These are phyloP conservation scores for Scophthalmus maximus DNA, from an alignment of 2,113 vertebrate species.

Conservation along the genomic window DNA sequence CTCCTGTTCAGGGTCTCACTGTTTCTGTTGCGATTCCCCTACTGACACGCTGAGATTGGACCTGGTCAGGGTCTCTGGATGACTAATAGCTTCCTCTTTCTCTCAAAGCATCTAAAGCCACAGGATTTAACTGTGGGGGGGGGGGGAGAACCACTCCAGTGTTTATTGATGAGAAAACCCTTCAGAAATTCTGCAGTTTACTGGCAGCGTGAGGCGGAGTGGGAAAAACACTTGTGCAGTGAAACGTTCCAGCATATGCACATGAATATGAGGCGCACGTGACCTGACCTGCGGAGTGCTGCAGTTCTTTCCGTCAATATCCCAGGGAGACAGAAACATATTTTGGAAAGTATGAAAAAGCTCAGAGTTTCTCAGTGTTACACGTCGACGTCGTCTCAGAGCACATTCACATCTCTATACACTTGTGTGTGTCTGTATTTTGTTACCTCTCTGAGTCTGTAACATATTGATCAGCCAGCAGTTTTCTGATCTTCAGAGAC, in stretches of 20 bases:
- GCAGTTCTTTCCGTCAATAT: not conserved
- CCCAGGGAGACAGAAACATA: not conserved
- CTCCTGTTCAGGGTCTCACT: not conserved
- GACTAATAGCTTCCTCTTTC: conserved; percentile 40
- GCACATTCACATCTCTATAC: no score
- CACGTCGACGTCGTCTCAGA: no score
- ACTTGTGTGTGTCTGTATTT: not conserved
- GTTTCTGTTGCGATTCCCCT: not conserved
- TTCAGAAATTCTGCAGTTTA: not conserved
- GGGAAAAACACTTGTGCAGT: conserved; percentile 1
- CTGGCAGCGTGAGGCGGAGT: not conserved
- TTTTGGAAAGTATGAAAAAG: not conserved
- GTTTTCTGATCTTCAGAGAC: not conserved
- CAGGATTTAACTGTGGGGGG: not conserved
- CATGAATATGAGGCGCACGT: not conserved
- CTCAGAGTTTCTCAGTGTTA: not conserved
- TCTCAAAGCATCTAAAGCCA: not conserved
- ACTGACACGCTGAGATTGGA: not conserved
- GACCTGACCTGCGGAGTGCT: no score
- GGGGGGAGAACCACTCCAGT: not conserved
- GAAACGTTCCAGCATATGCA: not conserved
- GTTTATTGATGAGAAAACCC: not conserved
- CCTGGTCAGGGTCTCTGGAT: conserved; percentile 16
- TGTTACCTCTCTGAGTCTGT: not conserved
- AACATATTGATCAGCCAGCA: not conserved